phyloP scores from a whole-genome alignment of 2,797 vertebrate species.

The Chaunax sp. region DNA sequence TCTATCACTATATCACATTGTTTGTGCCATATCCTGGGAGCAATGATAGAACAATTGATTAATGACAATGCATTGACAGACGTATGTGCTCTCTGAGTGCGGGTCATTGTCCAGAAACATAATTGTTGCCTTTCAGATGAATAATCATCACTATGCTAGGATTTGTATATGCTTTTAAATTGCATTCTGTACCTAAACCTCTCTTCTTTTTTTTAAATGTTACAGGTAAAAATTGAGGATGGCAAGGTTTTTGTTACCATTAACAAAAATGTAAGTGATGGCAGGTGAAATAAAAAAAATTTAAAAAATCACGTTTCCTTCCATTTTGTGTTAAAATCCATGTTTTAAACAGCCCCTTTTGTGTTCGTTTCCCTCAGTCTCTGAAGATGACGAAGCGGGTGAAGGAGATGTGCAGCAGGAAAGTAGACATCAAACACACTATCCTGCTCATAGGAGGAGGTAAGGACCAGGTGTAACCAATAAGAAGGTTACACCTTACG shows the following conservation, averaged over 20 bases:
- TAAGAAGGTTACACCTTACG: too few species aligned
- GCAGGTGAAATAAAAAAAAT: neutral
- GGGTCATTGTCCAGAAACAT: neutral
- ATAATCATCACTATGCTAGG: neutral
- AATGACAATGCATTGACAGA: too few species aligned
- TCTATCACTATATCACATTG: too few species aligned
- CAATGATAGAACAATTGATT: too few species aligned
- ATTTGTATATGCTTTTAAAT: neutral
- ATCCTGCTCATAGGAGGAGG: constrained; percentile 85
- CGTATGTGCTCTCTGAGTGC: too few species aligned
- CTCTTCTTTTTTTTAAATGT: neutral
- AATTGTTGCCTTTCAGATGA: neutral
- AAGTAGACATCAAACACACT: constrained; percentile 67
- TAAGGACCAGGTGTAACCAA: constrained; percentile 47
- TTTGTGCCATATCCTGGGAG: too few species aligned
- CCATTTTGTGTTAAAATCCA: neutral
- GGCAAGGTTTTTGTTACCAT: constrained; percentile 86
- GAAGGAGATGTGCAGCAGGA: constrained; percentile 79
- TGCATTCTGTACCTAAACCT: neutral
- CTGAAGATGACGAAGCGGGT: constrained; percentile 74
- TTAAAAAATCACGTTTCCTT: neutral
- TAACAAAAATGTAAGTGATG: constrained; percentile 81
- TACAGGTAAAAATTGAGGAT: constrained; percentile 85
- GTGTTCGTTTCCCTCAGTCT: constrained; percentile 38
- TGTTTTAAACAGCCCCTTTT: neutral